Evolutionary conservation across 2,113 vertebrate species (phyloP).

Genomic region (Trematomus loennbergii): DNA sequence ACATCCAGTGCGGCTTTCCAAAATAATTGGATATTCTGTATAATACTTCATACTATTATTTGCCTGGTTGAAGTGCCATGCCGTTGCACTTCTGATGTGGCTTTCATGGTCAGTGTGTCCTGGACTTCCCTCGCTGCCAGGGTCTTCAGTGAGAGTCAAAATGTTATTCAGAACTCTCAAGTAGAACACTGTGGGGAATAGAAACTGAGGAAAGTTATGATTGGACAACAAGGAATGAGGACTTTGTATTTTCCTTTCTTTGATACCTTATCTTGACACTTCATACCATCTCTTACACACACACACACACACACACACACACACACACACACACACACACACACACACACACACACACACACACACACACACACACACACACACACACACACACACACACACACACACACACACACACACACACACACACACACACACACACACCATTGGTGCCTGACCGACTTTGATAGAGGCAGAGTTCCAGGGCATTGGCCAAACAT

Average conservation of each 20-base stretch:
- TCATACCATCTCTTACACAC: neutral
- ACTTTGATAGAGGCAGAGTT: conserved; percentile 58
- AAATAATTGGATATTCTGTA: neutral
- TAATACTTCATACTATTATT: neutral
- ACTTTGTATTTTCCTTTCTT: conserved; percentile 18
- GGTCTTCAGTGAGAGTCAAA: neutral
- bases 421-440: conserved; percentile 2
- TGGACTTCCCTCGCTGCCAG: neutral
- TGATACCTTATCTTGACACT: conserved; percentile 18
- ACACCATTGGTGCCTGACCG: conserved; percentile 57
- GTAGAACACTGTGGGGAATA: neutral
- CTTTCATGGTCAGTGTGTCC: neutral
- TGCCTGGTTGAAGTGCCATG: too few relatives aligned
- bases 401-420: conserved; percentile 1
- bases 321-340: neutral
- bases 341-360: neutral
- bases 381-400: neutral
- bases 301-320: neutral
- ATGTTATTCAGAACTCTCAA: too few relatives aligned
- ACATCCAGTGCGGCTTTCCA: neutral
- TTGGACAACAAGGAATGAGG: neutral
- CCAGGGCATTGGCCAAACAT: conserved; percentile 56
- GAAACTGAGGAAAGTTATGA: neutral
- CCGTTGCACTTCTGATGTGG: neutral
- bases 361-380: conserved; percentile 13